These are phyloP conservation scores for Sphaeridia pumilis DNA, from an alignment of 2,888 invertebrate genomes.

Conservation along the genomic window DNA sequence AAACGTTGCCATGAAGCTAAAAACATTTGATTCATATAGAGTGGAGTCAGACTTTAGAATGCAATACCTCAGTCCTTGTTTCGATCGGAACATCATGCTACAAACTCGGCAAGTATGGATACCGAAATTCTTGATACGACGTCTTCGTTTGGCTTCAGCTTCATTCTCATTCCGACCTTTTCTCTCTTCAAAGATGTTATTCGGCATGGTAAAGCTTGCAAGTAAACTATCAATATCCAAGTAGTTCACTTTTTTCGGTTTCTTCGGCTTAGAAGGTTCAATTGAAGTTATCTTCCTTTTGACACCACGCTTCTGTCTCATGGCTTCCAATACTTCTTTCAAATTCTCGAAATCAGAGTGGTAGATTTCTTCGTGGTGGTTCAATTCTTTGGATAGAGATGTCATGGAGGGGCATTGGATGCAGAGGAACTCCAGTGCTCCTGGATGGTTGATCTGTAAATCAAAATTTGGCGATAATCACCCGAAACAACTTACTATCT, in stretches of 20 bases:
- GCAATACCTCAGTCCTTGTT: slow-evolving; percentile 7
- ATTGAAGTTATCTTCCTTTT: not conserved
- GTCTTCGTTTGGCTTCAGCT: not conserved
- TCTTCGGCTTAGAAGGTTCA: not conserved
- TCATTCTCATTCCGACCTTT: not conserved
- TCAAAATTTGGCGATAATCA: too few relatives aligned
- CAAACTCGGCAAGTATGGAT: slow-evolving; percentile 13
- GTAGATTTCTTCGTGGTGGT: slow-evolving; percentile 13
- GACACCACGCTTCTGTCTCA: not conserved
- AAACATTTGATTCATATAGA: not conserved
- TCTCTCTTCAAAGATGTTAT: not conserved
- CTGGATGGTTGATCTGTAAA: slow-evolving; percentile 16
- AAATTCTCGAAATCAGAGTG: slow-evolving; percentile 11
- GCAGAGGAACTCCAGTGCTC: slow-evolving; percentile 10
- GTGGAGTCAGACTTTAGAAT: not conserved
- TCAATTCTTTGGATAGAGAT: slow-evolving; percentile 9
- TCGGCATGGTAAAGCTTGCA: slow-evolving; percentile 1
- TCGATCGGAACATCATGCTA: slow-evolving; percentile 14
- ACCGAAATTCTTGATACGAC: not conserved
- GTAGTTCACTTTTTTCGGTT: slow-evolving; percentile 3
- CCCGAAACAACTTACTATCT: not conserved
- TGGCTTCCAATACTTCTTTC: not conserved
- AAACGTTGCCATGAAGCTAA: not conserved
- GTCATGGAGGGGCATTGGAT: slow-evolving; percentile 17
- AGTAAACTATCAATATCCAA: slow-evolving; percentile 12